A percentile compares a stretch with the other conserved stretches of the same genome.
Evolutionary conservation across 2,888 invertebrate genomes (phyloP).

Genomic region (Drosophila peninsularis): DNA sequence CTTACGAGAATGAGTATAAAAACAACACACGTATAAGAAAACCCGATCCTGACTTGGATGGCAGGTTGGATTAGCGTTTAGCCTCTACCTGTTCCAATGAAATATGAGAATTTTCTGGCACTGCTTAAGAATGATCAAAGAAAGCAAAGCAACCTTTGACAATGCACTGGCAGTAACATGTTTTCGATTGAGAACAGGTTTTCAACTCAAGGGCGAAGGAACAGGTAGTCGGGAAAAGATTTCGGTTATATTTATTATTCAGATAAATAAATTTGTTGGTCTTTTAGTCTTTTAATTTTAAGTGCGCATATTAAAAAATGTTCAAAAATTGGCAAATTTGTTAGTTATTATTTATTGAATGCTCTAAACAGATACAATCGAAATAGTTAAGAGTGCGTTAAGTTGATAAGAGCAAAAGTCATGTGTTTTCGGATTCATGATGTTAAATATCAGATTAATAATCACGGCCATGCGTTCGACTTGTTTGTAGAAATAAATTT

Average conservation of each 20-base stretch:
- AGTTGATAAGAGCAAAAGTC: too few relatives aligned
- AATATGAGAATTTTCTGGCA: conserved; percentile 68
- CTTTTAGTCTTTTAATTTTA: too few relatives aligned
- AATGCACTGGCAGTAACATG: conserved; percentile 58
- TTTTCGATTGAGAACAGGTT: conserved; percentile 63
- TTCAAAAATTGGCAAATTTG: too few relatives aligned
- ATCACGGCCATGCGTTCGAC: too few relatives aligned
- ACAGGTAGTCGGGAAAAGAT: conserved; percentile 56
- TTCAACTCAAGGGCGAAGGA: conserved; percentile 46
- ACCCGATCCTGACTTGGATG: conserved; percentile 19
- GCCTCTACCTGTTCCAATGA: conserved; percentile 68
- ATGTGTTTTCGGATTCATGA: too few relatives aligned
- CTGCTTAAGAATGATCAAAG: conserved; percentile 48
- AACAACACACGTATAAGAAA: neutral
- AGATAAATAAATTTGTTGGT: conserved; percentile 6
- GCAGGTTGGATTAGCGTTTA: conserved; percentile 36
- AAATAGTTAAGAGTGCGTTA: too few relatives aligned
- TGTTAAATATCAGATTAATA: too few relatives aligned
- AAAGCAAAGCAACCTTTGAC: conserved; percentile 53
- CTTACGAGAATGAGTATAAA: too few relatives aligned
- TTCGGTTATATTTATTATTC: conserved; percentile 50
- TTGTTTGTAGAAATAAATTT: too few relatives aligned
- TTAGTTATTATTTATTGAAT: too few relatives aligned
- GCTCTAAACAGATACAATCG: too few relatives aligned
- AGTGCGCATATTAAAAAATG: too few relatives aligned